Conservation (phyloP, 2,797 vertebrate species). For the Sardinella longiceps region DNA sequence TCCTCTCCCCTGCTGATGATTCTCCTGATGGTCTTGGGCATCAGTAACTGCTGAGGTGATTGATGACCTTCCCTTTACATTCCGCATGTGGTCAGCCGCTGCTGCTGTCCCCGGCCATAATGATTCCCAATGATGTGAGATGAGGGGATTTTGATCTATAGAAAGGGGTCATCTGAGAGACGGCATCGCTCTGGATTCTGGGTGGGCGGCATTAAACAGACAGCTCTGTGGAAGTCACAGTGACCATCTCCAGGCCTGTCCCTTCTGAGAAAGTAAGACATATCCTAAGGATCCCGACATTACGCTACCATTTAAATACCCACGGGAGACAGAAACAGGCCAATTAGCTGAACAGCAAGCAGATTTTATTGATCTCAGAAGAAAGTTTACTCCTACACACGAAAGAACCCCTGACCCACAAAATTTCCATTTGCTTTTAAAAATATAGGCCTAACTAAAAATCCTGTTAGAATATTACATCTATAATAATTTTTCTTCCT, state of each 20-base stretch:
- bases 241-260: neutral
- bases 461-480: neutral
- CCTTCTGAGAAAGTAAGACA: neutral
- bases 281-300: neutral
- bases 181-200: neutral
- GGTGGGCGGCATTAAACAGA: conserved; percentile 21
- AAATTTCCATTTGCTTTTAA: neutral
- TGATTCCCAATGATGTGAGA: conserved; percentile 79
- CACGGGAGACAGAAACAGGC: neutral
- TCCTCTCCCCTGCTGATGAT: neutral
- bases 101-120: conserved; percentile 55
- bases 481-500: neutral
- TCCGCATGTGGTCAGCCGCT: neutral
- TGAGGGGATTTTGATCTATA: conserved; percentile 79
- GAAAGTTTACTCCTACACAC: conserved; percentile 10
- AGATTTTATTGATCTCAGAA: conserved; percentile 14
- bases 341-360: neutral
- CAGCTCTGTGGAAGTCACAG: neutral
- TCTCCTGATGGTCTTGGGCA: neutral
- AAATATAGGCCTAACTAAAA: neutral
- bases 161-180: conserved; percentile 57
- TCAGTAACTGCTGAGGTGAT: neutral
- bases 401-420: neutral
- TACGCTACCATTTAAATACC: neutral
- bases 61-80: conserved; percentile 13